A percentile compares a stretch with the other conserved stretches of the same genome.
Evolutionary conservation across 2,797 vertebrate species (phyloP).

Genomic region (Catamblyrhynchus diadema): DNA sequence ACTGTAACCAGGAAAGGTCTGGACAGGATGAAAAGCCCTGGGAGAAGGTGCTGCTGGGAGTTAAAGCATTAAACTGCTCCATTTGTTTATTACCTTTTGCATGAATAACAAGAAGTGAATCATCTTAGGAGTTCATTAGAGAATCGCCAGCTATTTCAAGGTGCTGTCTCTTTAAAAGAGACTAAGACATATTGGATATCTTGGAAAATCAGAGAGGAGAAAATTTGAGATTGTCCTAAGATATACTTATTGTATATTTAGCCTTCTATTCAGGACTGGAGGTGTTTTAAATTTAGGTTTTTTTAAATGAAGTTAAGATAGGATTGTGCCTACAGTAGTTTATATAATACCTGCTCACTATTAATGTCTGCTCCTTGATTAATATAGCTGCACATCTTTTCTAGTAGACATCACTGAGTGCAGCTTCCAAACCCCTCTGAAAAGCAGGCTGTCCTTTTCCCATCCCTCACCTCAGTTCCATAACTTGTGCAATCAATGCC

Average conservation of each 20-base stretch:
- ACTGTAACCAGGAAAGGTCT: neutral
- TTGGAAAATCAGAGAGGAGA: neutral
- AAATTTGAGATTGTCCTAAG: neutral
- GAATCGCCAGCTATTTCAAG: neutral
- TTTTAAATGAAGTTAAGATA: neutral
- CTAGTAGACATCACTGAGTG: neutral
- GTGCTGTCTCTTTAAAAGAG: neutral
- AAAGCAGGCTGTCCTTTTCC: neutral
- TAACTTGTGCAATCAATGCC: neutral
- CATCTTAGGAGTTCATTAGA: neutral
- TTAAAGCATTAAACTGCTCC: neutral
- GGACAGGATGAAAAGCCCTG: neutral
- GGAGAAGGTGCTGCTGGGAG: neutral
- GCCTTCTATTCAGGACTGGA: neutral
- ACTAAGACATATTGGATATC: neutral
- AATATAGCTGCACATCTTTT: neutral
- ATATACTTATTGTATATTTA: neutral
- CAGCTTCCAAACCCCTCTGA: neutral
- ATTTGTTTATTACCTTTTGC: neutral
- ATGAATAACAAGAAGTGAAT: neutral
- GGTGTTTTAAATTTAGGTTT: neutral
- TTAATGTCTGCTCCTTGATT: neutral
- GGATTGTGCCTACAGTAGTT: neutral
- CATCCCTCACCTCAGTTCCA: accelerated
- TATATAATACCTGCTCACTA: neutral